phyloP scores from a whole-genome alignment of 2,888 invertebrate genomes.

The Catocala fraxini region DNA sequence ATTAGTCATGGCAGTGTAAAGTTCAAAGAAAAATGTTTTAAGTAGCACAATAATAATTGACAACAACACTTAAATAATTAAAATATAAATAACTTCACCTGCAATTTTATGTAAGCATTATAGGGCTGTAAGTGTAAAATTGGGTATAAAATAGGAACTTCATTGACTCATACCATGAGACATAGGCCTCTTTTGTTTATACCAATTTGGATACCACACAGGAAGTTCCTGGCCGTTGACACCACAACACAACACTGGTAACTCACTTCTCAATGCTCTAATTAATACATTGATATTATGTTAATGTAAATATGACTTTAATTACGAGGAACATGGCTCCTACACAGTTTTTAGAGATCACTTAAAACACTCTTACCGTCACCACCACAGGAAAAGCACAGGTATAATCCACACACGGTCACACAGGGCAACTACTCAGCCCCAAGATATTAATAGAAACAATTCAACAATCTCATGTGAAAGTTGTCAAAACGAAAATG shows the following conservation, averaged over 20 bases:
- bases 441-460: slow-evolving; percentile 79
- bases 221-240: slow-evolving; percentile 44
- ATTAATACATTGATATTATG: slow-evolving; percentile 36
- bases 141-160: slow-evolving; percentile 15
- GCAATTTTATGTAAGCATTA: slow-evolving; percentile 27
- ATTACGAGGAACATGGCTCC: slow-evolving; percentile 50
- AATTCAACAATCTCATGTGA: slow-evolving; percentile 79
- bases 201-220: slow-evolving; percentile 51
- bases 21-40: no score
- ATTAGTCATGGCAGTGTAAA: not conserved
- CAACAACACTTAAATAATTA: no score
- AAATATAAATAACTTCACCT: not conserved
- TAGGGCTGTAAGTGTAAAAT: slow-evolving; percentile 12
- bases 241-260: slow-evolving; percentile 32
- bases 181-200: slow-evolving; percentile 59
- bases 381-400: slow-evolving; percentile 35
- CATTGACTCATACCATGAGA: slow-evolving; percentile 36
- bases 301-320: slow-evolving; percentile 53
- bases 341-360: slow-evolving; percentile 26
- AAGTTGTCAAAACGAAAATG: slow-evolving; percentile 84
- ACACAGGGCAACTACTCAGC: slow-evolving; percentile 64
- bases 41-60: no score
- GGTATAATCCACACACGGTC: slow-evolving; percentile 49
- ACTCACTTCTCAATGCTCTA: slow-evolving; percentile 29
- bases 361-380: slow-evolving; percentile 45